phyloP scores from a whole-genome alignment of 2,797 vertebrate genomes.

The Melanitta fusca region DNA sequence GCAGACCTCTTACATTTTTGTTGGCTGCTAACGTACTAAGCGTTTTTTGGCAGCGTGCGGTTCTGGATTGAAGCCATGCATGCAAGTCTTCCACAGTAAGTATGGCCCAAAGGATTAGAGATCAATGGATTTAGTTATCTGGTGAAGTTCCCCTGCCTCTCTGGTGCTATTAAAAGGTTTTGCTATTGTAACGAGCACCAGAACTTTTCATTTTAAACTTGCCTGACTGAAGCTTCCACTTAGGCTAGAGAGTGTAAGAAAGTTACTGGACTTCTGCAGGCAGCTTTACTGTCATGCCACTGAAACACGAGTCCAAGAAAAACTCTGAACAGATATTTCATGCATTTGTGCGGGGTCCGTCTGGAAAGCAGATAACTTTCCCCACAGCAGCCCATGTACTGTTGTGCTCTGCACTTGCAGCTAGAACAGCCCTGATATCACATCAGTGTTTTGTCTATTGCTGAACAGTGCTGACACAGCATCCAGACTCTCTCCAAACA shows the following conservation, averaged over 20 bases:
- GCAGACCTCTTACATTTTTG: constrained; percentile 82
- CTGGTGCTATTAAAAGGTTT: constrained; percentile 77
- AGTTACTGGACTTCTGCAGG: background rate
- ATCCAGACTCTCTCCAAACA: too few relatives aligned
- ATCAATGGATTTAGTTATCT: constrained; percentile 78
- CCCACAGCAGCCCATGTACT: too few relatives aligned
- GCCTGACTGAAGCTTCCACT: constrained; percentile 14
- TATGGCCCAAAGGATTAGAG: constrained; percentile 75
- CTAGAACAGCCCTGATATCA: too few relatives aligned
- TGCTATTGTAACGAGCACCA: constrained; percentile 64
- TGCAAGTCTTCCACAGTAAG: constrained; percentile 76
- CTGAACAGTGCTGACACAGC: too few relatives aligned
- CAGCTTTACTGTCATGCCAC: background rate
- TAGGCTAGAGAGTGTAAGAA: background rate
- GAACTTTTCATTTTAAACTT: constrained; percentile 51
- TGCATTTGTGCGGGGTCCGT: background rate
- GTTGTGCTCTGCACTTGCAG: too few relatives aligned
- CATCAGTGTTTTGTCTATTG: too few relatives aligned
- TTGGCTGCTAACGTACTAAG: constrained; percentile 89
- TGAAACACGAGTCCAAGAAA: background rate
- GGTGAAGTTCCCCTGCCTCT: constrained; percentile 73
- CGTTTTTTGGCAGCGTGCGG: constrained; percentile 82
- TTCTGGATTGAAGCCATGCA: constrained; percentile 80
- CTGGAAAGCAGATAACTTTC: too few relatives aligned
- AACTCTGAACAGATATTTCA: background rate